Evolutionary conservation across 2,888 invertebrate genomes (phyloP), one percentile per base, ranked within the genome.

Genomic region (Polylopha cassiicola): DNA sequence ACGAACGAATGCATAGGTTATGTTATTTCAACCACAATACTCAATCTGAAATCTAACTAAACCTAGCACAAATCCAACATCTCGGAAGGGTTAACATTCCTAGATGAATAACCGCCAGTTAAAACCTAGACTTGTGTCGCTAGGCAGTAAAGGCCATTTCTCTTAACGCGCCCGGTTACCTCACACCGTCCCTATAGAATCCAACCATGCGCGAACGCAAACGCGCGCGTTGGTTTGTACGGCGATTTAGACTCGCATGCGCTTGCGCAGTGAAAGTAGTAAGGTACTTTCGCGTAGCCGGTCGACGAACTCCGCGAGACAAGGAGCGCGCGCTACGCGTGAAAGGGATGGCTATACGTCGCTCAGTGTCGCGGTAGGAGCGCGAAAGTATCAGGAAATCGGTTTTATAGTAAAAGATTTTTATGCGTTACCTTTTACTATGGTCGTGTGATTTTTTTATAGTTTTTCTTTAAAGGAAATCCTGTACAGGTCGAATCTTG

Each of bases 261-360:
- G 76, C 73, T 58, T 47, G 73, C 79, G 75, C 80, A 82, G 84
- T 80, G 82, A 85, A 84, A 84, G 84, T n/a, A n/a, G n/a, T n/a
- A n/a, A n/a, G n/a, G n/a, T 84, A 77, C 82, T 84, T 85, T 84
- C 84, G 78, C 75, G 80, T 70, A 79, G 69, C 79, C 79, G 84
- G 82, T 82, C 84, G 76, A 66, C 73, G 79, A 81, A 73, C 79
- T 70, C 69, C 62, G 66, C 48, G 60, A 23, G 58, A 43, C 65
- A 67, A 52, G 46, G 65, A 61, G 70, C 68, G 55, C 47, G 48
- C 44, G 48, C 55, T 55, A 56, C 49, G 45, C 13, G 33, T 46
- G 68, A 79, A 54, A 55, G 65, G 53, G 80, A 78, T 51, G 46
- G 56, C 42, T 58, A 58, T 65, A 69, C 48, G 66, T 77, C 65